phyloP scores from a whole-genome alignment of 2,797 vertebrate species.

The Sebastes ruberrimus region DNA sequence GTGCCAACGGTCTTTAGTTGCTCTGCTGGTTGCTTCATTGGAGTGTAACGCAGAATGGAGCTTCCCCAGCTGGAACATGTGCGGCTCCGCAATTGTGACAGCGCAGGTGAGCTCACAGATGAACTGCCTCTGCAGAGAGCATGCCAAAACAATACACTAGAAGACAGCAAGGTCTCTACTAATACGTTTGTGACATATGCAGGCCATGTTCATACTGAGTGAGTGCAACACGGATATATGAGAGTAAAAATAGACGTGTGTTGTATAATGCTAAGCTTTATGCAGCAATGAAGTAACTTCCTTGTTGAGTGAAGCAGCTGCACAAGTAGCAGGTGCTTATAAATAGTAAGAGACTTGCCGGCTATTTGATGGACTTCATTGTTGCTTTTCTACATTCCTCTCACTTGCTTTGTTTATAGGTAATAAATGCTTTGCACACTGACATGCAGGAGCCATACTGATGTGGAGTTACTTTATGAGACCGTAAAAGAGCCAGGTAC shows the following conservation, averaged over 20 bases:
- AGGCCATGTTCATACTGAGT: neutral
- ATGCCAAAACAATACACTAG: neutral
- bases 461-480: neutral
- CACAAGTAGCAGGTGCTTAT: neutral
- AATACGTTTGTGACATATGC: neutral
- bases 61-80: slow-evolving; percentile 54
- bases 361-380: neutral
- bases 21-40: slow-evolving; percentile 5
- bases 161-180: neutral
- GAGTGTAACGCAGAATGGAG: slow-evolving; percentile 64
- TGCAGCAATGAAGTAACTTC: neutral
- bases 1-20: neutral
- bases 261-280: neutral
- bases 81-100: slow-evolving; percentile 68
- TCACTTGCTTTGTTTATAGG: neutral
- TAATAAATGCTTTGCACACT: neutral
- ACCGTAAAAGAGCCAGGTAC: neutral
- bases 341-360: neutral
- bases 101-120: slow-evolving; percentile 72
- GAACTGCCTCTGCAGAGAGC: slow-evolving; percentile 15
- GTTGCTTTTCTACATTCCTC: neutral
- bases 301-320: neutral
- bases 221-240: neutral
- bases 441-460: neutral
- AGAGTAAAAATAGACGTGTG: neutral